Evolutionary conservation across 2,888 invertebrate genomes (phyloP), one percentile per base, ranked within the genome.

Genomic region (Drosophila parthenogenetica): DNA sequence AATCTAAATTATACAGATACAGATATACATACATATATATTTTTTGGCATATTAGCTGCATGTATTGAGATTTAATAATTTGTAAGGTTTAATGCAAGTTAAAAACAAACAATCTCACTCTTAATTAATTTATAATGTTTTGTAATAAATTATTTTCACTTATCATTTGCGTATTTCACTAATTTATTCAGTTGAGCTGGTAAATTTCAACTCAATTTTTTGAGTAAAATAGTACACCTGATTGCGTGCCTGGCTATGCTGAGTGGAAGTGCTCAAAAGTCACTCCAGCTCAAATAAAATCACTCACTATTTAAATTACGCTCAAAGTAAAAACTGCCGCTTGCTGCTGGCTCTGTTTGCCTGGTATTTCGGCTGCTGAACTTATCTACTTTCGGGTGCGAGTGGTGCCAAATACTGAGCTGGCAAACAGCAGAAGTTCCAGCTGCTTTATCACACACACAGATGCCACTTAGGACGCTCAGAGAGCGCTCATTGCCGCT

Each of bases 141-240:
- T 84, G 66, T 85, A 87, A 87, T 87, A 87, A 74, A 87, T 79
- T 81, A 79, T 83, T 87, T 77, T 81, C 78, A 87, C 72, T 25
- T 73, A 73, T 59, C 54, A 72, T 59, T 54, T 45, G 32, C 5
- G 54, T 35, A 48, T 37, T 42, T 8, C 13, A 32, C 32, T 17
- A 17, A 49, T 5, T 3, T 13, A 49, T 49, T 35, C 11, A 17
- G 8, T 25, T 25, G 25, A 7, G 16, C 10, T 16, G 10, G 3
- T 16, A 5, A 8, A 16, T 17, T 3, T 10, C 40, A 16, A 3
- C 10, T 29, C 2, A 29, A 13, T 22, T n/a, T 8, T 29, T 16
- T 40, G 32, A 19, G 43, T 32, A 13, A 13, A 39, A 39, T n/a
- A 4, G 5, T 14, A 3, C 14, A 2, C 39, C 7, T 5, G n/a